phyloP scores from a whole-genome alignment of 2,797 vertebrate genomes.

The Chromis chromis region DNA sequence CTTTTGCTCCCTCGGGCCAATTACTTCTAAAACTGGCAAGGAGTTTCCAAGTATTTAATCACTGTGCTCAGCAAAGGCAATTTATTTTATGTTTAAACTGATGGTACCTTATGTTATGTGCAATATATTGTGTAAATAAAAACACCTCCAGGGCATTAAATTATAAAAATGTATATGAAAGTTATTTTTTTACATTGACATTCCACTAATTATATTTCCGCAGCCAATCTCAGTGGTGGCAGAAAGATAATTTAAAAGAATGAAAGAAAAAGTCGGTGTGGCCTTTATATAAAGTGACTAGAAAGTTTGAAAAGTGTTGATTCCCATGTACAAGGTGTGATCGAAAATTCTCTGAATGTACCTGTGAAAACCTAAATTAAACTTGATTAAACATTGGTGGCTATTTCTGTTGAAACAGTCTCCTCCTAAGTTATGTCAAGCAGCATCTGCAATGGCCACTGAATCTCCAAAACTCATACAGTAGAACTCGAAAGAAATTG shows the following conservation, averaged over 20 bases:
- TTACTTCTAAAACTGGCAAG: slow-evolving; percentile 13
- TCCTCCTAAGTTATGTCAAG: too few relatives aligned
- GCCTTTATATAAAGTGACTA: not conserved
- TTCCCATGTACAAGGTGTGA: too few relatives aligned
- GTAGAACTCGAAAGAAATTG: too few relatives aligned
- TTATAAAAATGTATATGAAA: slow-evolving; percentile 10
- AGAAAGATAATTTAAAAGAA: slow-evolving; percentile 15
- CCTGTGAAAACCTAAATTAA: too few relatives aligned
- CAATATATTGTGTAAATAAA: slow-evolving; percentile 20
- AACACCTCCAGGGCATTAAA: not conserved
- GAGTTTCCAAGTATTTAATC: slow-evolving; percentile 35
- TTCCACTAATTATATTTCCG: not conserved
- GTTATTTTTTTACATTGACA: slow-evolving; percentile 6
- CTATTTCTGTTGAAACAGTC: too few relatives aligned
- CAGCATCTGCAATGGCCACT: too few relatives aligned
- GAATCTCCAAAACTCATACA: too few relatives aligned
- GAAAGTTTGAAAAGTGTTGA: not conserved
- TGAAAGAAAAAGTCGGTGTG: not conserved
- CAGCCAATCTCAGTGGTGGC: not conserved
- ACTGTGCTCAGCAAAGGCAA: slow-evolving; percentile 21
- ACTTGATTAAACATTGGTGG: too few relatives aligned
- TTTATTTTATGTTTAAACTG: slow-evolving; percentile 33
- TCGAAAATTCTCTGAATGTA: too few relatives aligned
- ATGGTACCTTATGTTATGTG: slow-evolving; percentile 5
- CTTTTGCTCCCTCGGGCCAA: slow-evolving; percentile 30